phyloP scores from a whole-genome alignment of 2,113 vertebrate genomes.

The Pelusios castaneus region DNA sequence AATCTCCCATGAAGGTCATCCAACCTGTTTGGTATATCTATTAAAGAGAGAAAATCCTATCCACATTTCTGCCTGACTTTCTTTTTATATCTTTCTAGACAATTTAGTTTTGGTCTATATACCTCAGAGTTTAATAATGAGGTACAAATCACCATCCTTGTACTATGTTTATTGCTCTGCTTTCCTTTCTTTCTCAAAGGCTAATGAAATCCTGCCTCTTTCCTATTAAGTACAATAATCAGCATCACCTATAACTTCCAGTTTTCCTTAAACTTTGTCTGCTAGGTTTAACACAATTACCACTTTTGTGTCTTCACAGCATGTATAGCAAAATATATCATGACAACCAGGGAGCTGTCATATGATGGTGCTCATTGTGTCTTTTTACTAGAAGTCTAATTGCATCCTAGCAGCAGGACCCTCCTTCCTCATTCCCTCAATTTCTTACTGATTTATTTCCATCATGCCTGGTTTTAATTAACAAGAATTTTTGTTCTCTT shows the following conservation, averaged over 20 bases:
- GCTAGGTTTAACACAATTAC: background rate
- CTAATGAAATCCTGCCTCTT: rapidly evolving
- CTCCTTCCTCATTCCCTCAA: slow-evolving; percentile 43
- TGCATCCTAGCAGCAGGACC: slow-evolving; percentile 36
- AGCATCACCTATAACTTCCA: background rate
- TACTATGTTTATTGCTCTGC: background rate
- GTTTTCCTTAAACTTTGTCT: slow-evolving; percentile 33
- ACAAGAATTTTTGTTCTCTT: background rate
- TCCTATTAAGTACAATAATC: background rate
- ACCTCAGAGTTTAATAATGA: background rate
- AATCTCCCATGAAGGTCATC: background rate
- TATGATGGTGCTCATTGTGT: background rate
- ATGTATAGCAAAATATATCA: background rate
- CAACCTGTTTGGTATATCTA: rapidly evolving
- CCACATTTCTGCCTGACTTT: background rate
- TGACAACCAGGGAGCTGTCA: background rate
- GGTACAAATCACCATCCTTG: background rate
- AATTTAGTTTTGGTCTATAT: background rate
- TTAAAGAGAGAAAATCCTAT: background rate
- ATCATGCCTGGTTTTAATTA: slow-evolving; percentile 53
- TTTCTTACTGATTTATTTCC: slow-evolving; percentile 43
- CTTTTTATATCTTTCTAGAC: background rate
- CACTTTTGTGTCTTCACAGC: slow-evolving; percentile 17
- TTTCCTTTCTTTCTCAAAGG: background rate
- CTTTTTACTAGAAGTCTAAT: slow-evolving; percentile 56